Base-by-base conservation (phyloP, 2,888 invertebrate species). In the Seira ritae region DNA sequence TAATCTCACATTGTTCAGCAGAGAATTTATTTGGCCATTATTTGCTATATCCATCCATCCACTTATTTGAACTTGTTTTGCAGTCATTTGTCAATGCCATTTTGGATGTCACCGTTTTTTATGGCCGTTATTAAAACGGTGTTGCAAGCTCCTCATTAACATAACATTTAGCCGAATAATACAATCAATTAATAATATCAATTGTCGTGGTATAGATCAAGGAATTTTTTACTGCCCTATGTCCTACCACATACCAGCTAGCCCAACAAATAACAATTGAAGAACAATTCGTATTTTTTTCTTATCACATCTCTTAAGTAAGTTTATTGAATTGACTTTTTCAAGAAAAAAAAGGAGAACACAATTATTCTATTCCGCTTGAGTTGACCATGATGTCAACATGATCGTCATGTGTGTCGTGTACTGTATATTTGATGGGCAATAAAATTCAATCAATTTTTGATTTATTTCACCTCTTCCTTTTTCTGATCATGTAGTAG, bases 1-100 rank as follows among this genome's bases (percentile, higher is more conserved):
- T 23, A 42, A 74, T 37, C 22, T 42, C 17, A 24, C 10, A 74
- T 37, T 66, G 22, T 62, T 70, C 24, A 67, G 31, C 24, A 67
- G 31, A 31, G 31, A 31, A 31, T 31, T 17, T 24, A 8, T 70
- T 62, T 20, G n/a, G 6, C 12, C 22, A 69, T 20, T 37, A 74
- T 22, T 73, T 22, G 23, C 24, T 22, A 46, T 60, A 37, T 42
- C 42, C 4, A 37, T 42, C 42, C 4, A 76, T 60, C 50, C 42
- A 55, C 75, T 50, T 42, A 8, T 42, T 50, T 50, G 15, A 50
- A 50, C 50, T 50, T 50, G 50, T 50, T n/a, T 50, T n/a, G 50
- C 50, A 50, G 65, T 73, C 79, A 80, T 80, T 80, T 80, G 74
- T 80, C 80, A 73, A 80, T 80, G 80, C 68, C 73, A 60, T 37